Base-by-base conservation (phyloP, 2,113 vertebrate species). In the Ptyas mucosa region DNA sequence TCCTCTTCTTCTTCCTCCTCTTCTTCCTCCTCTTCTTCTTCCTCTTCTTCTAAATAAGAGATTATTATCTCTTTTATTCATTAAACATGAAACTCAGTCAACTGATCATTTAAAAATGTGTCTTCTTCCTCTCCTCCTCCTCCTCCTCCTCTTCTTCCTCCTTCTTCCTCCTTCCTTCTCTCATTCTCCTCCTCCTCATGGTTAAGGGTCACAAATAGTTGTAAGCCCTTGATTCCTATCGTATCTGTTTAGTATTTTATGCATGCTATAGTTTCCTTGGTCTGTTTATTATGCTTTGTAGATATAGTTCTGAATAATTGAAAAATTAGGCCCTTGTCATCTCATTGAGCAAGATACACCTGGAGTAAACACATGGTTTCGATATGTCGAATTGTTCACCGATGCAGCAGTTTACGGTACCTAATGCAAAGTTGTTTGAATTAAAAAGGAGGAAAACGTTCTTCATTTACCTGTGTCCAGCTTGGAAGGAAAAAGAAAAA, bases 371-470 rank as follows among this genome's bases (percentile, higher is more conserved):
- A 91, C 92, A 6, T 89, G 43, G 95, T 96, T 97, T 96, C 96
- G 43, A 96, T 96, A 95, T 96, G 91, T 94, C 94, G 96, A 93
- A n/a, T 96, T 96, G 97, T 97, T 95, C 96, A 97, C 93, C 97
- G 95, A 92, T 96, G 96, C 87, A 91, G 86, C 96, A 96, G 96
- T 97, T 97, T 96, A 94, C 97, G 97, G 97, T 95, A 97, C 97
- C 96, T 97, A 96, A 97, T 94, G 95, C 93, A 94, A 95, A 95
- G 97, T 97, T 97, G 97, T 97, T 97, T 95, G 96, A 97, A 96
- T 98, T 97, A 95, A 98, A 46, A 97, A 97, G 97, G 94, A 96
- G 95, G 96, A 93, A 95, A 93, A 95, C 97, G 97, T 96, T 97
- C 89, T 95, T 97, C 26, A 93, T 97, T 92, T 94, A 51, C 93